These are phyloP conservation scores for roundworm (Caenorhabditis elegans) DNA, from an alignment of 1,140 invertebrate genomes.

Conservation along the genomic window DNA sequence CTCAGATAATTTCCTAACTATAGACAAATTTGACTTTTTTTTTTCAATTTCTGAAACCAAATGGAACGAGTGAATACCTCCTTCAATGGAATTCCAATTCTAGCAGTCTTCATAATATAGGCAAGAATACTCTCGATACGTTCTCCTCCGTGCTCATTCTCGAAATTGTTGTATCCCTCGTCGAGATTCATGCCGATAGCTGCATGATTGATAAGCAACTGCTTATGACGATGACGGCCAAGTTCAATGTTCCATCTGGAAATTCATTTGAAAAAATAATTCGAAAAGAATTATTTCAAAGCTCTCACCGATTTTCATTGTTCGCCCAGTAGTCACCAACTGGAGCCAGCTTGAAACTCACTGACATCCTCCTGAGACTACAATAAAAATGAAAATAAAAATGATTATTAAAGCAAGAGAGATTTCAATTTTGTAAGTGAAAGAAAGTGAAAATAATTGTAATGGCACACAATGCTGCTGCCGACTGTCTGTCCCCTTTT, in stretches of 20 bases:
- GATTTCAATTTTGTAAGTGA: too few species aligned
- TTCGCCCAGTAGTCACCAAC: background rate
- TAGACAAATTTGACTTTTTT: too few species aligned
- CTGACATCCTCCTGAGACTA: background rate
- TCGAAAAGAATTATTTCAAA: too few species aligned
- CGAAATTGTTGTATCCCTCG: background rate
- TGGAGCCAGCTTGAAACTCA: background rate
- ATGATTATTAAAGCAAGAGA: background rate
- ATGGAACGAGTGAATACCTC: background rate
- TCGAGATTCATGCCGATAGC: background rate
- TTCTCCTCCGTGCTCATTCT: background rate
- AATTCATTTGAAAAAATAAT: background rate
- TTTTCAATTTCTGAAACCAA: too few species aligned
- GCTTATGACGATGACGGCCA: background rate
- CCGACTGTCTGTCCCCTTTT: too few species aligned
- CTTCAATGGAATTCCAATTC: background rate
- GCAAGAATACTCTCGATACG: background rate
- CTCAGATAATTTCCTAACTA: too few species aligned
- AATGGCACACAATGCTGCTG: too few species aligned
- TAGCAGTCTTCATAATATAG: background rate
- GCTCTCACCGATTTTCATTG: background rate
- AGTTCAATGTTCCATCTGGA: background rate
- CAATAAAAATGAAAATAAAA: background rate
- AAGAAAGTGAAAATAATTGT: too few species aligned
- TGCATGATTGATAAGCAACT: background rate